Percentiles rank a stretch among this genome's conserved stretches.
Conservation (phyloP, 2,797 vertebrate species). For the Cygnus olor region DNA sequence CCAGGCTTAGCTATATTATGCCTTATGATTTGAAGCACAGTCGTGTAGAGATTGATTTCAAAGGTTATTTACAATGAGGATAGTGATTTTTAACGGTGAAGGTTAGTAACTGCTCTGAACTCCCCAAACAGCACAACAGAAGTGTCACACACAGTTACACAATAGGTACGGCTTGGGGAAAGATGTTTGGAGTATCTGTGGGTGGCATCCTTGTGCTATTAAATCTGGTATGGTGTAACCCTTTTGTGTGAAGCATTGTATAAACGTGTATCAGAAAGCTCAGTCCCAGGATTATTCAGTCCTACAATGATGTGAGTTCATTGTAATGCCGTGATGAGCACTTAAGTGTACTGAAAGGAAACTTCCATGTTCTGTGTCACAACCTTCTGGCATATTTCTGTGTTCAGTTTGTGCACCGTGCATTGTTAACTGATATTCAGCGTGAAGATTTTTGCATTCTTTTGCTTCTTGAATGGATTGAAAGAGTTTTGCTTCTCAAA, state of each 20-base stretch:
- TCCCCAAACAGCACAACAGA: not conserved
- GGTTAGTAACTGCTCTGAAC: slow-evolving; percentile 42
- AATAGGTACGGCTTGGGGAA: slow-evolving; percentile 33
- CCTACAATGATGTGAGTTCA: slow-evolving; percentile 26
- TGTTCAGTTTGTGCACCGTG: not conserved
- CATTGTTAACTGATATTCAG: not conserved
- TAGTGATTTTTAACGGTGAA: not conserved
- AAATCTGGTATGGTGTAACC: slow-evolving; percentile 45
- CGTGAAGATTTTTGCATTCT: not conserved
- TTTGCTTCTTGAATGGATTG: not conserved
- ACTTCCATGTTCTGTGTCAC: not conserved
- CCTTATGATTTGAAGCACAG: not conserved
- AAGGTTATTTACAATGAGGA: slow-evolving; percentile 23
- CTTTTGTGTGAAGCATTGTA: slow-evolving; percentile 22
- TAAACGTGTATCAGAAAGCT: not conserved
- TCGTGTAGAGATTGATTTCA: slow-evolving; percentile 15
- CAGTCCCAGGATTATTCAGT: slow-evolving; percentile 18
- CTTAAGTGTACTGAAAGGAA: not conserved
- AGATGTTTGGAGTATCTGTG: slow-evolving; percentile 40
- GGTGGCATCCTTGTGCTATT: slow-evolving; percentile 49
- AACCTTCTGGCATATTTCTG: not conserved
- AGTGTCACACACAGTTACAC: slow-evolving; percentile 36
- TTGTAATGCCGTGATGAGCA: not conserved
- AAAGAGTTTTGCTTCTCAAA: not conserved
- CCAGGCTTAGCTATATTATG: not conserved